Percentiles rank a stretch among this genome's conserved stretches.
phyloP scores from a whole-genome alignment of 2,888 invertebrate genomes.

The Didymodactylos carnosus region DNA sequence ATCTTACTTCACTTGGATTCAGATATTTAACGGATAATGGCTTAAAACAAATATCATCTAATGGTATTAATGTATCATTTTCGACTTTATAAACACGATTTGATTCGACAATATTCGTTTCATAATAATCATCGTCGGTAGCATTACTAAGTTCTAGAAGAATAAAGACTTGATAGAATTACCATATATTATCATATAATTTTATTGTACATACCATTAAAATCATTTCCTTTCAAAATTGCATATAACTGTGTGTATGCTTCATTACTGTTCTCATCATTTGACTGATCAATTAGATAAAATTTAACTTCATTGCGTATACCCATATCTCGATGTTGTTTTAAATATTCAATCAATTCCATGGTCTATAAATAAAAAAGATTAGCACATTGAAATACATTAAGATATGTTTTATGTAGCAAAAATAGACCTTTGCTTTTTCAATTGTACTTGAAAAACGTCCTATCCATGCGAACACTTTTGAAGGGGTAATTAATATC shows the following conservation, averaged over 20 bases:
- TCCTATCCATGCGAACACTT: background rate
- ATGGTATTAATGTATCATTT: background rate
- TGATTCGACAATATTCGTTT: background rate
- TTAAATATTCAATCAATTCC: background rate
- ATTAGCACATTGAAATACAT: too few species aligned
- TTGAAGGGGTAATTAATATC: background rate
- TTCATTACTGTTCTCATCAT: background rate
- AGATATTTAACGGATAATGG: background rate
- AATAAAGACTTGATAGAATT: too few species aligned
- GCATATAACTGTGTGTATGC: background rate
- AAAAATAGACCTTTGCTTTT: conserved; percentile 46
- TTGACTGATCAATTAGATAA: background rate
- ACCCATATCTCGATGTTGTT: conserved; percentile 7
- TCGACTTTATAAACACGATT: background rate
- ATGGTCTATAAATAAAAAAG: too few species aligned
- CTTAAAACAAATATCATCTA: background rate
- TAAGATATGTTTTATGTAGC: background rate
- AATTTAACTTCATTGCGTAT: background rate
- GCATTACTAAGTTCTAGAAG: too few species aligned
- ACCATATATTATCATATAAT: too few species aligned
- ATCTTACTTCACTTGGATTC: background rate
- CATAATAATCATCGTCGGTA: background rate
- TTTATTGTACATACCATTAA: too few species aligned
- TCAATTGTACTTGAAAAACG: conserved; percentile 58
- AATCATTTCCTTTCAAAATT: background rate